These are phyloP conservation scores for Betta splendens DNA, from an alignment of 2,797 vertebrate genomes.

Conservation along the genomic window DNA sequence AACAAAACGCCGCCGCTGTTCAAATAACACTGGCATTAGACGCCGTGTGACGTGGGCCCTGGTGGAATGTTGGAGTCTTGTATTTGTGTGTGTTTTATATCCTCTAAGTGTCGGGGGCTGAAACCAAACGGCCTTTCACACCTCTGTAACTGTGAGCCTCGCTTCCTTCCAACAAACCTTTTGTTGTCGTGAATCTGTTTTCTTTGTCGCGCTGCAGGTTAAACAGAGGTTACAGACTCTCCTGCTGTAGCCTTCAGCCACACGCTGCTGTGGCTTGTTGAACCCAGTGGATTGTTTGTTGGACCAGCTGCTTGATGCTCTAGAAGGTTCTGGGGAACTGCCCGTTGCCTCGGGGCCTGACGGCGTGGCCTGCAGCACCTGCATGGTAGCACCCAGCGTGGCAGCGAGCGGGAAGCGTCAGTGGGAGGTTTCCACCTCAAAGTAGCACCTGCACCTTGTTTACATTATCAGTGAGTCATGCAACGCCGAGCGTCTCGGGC, in stretches of 20 bases:
- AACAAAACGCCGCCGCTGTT: slow-evolving; percentile 51
- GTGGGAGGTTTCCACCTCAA: slow-evolving; percentile 23
- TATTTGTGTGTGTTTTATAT: slow-evolving; percentile 15
- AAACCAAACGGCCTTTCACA: slow-evolving; percentile 46
- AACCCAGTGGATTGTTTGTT: too few relatives aligned
- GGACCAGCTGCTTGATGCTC: too few relatives aligned
- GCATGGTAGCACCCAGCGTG: slow-evolving; percentile 12
- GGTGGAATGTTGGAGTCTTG: slow-evolving; percentile 53
- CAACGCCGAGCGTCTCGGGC: not conserved
- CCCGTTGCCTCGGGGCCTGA: slow-evolving; percentile 10
- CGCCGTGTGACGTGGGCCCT: slow-evolving; percentile 27
- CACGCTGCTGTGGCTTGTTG: slow-evolving; percentile 15
- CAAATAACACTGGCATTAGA: slow-evolving; percentile 41
- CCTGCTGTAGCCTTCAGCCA: slow-evolving; percentile 23
- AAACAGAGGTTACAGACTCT: slow-evolving; percentile 53
- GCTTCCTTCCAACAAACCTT: slow-evolving; percentile 43
- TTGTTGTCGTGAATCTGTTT: slow-evolving; percentile 40
- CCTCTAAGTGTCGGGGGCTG: slow-evolving; percentile 35
- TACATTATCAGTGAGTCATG: slow-evolving; percentile 22
- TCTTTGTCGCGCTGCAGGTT: slow-evolving; percentile 46
- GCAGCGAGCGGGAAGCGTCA: too few relatives aligned
- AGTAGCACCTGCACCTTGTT: not conserved
- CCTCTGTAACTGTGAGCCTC: slow-evolving; percentile 41
- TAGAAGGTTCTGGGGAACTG: too few relatives aligned
- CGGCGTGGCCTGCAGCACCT: too few relatives aligned